Conservation (phyloP, 2,888 invertebrate genomes). For the Parascotia fuliginaria region DNA sequence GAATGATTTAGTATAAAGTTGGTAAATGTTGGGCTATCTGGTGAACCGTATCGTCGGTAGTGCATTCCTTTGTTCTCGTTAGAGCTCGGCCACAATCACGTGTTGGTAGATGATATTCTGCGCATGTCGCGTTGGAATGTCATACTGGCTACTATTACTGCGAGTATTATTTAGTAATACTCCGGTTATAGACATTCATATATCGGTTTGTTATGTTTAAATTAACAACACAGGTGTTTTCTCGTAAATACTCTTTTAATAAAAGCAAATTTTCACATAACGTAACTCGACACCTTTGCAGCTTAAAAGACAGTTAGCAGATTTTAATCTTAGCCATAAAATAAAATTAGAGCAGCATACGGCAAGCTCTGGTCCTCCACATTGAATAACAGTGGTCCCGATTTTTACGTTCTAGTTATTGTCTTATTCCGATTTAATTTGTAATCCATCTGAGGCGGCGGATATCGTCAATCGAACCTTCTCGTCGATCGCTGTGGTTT, state of each 20-base stretch:
- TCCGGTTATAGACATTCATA: no score
- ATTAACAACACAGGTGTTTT: no score
- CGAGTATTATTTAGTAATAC: no score
- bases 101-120: conserved; percentile 21
- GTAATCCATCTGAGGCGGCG: neutral
- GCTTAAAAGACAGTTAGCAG: no score
- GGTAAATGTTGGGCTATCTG: conserved; percentile 8
- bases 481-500: neutral
- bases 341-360: no score
- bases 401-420: neutral
- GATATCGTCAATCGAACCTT: neutral
- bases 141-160: conserved; percentile 21
- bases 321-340: no score
- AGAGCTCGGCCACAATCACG: conserved; percentile 38
- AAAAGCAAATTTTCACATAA: no score
- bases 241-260: no score
- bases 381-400: neutral
- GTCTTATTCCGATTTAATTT: neutral
- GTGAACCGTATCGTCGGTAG: conserved; percentile 25
- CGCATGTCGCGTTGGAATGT: conserved; percentile 37
- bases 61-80: conserved; percentile 43
- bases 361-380: neutral
- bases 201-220: no score
- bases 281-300: no score
- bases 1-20: no score